Base-by-base conservation (phyloP, 1,140 invertebrate species). In the Eriosoma lanigerum region DNA sequence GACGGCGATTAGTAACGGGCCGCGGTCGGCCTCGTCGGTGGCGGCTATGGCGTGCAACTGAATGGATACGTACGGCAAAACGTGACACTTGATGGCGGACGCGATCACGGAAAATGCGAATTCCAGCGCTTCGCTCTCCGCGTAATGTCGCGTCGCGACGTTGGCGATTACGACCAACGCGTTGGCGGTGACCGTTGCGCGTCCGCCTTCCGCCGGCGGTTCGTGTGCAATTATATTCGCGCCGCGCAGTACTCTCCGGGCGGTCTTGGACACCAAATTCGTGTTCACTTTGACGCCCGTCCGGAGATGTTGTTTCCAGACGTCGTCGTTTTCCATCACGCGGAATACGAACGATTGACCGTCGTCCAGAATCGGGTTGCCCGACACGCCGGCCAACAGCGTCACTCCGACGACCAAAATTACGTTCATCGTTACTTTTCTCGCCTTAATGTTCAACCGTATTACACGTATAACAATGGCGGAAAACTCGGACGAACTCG, bases 1-100 rank as follows among this genome's bases (percentile, higher is more conserved):
- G 21, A 70, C 5, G 1, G 9, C 21, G 13, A 0, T 1, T 5
- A 44, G n/a, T 44, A 17, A 44, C 1, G 0, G 0, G 0, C 1
- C 2, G 15, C 62, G 19, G 46, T 24, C 12, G 21, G 66, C 44
- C 44, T 26, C 62, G 5, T 10, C 1, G 13, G 5, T 13, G 3
- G 21, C 15, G 10, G 3, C 13, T 15, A 70, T 26, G 1, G 44
- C 66, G 13, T 26, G 0, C 66, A 48, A 6, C 21, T 70, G 66
- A 13, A 48, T 15, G 44, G 21, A 3, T 1, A 70, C 9, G 44
- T 19, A 17, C 12, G 0, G 21, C 6, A 50, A 13, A 1, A 19
- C 5, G 1, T 48, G 15, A 13, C 66, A 70, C 21, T 26, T 70
- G 5, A 70, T 48, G 21, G 44, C 66, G 21, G 21, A 26, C 44